A percentile compares a stretch with the other conserved stretches of the same genome.
Conservation (phyloP, 2,888 invertebrate species). For the Artemia sp. region DNA sequence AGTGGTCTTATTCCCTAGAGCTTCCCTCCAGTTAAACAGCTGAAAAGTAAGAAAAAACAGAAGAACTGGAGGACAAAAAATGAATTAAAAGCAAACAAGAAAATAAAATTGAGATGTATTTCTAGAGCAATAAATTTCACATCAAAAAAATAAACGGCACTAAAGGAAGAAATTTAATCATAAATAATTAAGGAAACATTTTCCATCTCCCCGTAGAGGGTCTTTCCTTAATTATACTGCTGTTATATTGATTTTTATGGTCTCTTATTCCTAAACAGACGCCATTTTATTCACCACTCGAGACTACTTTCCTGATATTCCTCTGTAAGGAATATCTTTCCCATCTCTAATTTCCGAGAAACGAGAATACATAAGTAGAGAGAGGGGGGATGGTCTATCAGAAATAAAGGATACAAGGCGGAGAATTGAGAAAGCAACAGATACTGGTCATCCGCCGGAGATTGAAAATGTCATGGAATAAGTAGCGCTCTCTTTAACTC, state of each 20-base stretch:
- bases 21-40: too few relatives aligned
- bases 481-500: too few relatives aligned
- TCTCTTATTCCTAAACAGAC: slow-evolving; percentile 15
- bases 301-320: slow-evolving; percentile 14
- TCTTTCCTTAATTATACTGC: slow-evolving; percentile 15
- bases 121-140: too few relatives aligned
- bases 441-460: slow-evolving; percentile 10
- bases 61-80: too few relatives aligned
- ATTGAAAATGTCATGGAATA: neutral
- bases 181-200: too few relatives aligned
- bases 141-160: too few relatives aligned
- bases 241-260: slow-evolving; percentile 15
- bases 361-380: slow-evolving; percentile 11
- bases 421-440: neutral
- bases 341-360: slow-evolving; percentile 15
- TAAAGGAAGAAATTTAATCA: too few relatives aligned
- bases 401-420: slow-evolving; percentile 5
- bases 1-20: too few relatives aligned
- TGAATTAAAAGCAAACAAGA: too few relatives aligned
- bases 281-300: slow-evolving; percentile 13
- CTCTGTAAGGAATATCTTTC: slow-evolving; percentile 12
- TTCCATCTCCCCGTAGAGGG: neutral
- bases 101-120: too few relatives aligned
- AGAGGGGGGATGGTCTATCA: slow-evolving; percentile 3
- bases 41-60: too few relatives aligned